Evolutionary conservation across 1,140 invertebrate species (phyloP).

Genomic region (Anastrepha ludens): DNA sequence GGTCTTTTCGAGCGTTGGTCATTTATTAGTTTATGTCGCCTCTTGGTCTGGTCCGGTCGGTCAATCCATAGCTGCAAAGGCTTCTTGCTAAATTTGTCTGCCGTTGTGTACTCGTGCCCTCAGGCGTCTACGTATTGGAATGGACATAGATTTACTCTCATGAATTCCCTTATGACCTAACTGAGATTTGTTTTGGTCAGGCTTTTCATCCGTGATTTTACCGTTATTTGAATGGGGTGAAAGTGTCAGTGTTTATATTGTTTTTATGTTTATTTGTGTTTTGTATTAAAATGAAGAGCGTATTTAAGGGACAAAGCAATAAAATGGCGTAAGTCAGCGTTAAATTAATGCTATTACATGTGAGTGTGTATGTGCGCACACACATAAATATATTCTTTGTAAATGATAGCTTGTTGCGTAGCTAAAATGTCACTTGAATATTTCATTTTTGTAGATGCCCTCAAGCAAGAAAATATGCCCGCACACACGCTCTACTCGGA

Average conservation of each 20-base stretch:
- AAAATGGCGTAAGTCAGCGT: not conserved
- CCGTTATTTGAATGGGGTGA: not conserved
- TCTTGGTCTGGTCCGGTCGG: not conserved
- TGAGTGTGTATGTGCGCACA: too few relatives aligned
- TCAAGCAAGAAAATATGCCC: too few relatives aligned
- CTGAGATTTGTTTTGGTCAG: slow-evolving; percentile 6
- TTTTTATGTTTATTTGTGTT: slow-evolving; percentile 45
- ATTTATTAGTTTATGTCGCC: slow-evolving; percentile 44
- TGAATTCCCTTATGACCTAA: slow-evolving; percentile 9
- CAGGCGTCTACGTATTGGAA: not conserved
- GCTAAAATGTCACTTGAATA: too few relatives aligned
- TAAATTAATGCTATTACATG: not conserved
- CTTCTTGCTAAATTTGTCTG: not conserved
- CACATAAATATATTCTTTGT: too few relatives aligned
- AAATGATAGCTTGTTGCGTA: too few relatives aligned
- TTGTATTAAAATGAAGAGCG: not conserved
- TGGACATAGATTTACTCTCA: not conserved
- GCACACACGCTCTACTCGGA: too few relatives aligned
- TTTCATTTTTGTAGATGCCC: too few relatives aligned
- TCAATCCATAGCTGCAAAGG: not conserved
- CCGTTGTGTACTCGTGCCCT: not conserved
- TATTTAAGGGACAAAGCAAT: not conserved
- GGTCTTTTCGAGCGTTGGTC: not conserved
- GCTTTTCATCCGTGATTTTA: not conserved
- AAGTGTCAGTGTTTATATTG: slow-evolving; percentile 27